phyloP scores from a whole-genome alignment of 2,113 vertebrate species.

The Cyanoliseus patagonus region DNA sequence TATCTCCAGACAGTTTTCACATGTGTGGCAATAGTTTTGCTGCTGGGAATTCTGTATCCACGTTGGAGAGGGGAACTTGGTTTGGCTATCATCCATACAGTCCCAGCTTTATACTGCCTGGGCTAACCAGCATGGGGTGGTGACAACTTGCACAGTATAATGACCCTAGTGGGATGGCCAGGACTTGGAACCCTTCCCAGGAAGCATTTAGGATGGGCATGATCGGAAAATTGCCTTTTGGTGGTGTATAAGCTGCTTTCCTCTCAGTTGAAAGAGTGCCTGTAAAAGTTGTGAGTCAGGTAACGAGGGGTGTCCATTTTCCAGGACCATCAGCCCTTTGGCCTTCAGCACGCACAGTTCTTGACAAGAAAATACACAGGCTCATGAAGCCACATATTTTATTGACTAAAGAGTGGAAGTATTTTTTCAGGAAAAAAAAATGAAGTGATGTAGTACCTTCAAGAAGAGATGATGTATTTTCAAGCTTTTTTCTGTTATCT shows the following conservation, averaged over 20 bases:
- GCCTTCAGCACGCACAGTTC: not conserved
- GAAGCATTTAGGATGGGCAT: not conserved
- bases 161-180: not conserved
- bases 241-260: not conserved
- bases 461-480: conserved; percentile 68
- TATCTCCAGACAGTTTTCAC: not conserved
- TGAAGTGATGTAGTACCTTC: conserved; percentile 28
- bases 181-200: not conserved
- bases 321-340: conserved; percentile 21
- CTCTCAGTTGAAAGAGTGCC: not conserved
- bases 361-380: not conserved
- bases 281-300: not conserved
- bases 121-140: not conserved
- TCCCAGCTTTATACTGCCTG: not conserved
- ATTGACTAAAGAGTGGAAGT: conserved; percentile 59
- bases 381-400: conserved; percentile 57
- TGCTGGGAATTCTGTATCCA: not conserved
- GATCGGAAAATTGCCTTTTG: not conserved
- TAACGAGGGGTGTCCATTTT: not conserved
- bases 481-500: conserved; percentile 66
- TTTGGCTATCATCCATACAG: not conserved
- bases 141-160: not conserved
- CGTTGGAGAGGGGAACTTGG: not conserved
- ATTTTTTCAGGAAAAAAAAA: conserved; percentile 68
- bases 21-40: not conserved